These are phyloP conservation scores for Conchocele bisecta DNA, from an alignment of 2,888 invertebrate genomes.

Conservation along the genomic window DNA sequence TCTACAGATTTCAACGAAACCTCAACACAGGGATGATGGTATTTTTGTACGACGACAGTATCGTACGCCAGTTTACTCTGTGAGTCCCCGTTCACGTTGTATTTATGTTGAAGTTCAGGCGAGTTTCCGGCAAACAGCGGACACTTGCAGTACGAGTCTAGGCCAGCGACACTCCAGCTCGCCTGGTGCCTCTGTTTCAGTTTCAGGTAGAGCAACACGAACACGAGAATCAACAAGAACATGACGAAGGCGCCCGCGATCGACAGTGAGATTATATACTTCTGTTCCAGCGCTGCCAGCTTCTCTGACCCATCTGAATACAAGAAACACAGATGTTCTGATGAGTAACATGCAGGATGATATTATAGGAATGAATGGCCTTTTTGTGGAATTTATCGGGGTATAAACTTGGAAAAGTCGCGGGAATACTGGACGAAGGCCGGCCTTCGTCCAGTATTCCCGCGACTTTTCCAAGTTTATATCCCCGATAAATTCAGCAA, in stretches of 20 bases:
- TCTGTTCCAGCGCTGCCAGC: constrained; percentile 50
- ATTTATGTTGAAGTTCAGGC: constrained; percentile 50
- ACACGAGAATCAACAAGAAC: constrained; percentile 58
- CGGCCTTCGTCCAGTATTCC: no score
- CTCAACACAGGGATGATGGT: constrained; percentile 38
- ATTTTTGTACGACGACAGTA: constrained; percentile 45
- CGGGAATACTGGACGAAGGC: no score
- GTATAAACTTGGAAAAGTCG: no score
- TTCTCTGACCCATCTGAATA: constrained; percentile 8
- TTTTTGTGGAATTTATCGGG: no score
- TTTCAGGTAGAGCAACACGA: constrained; percentile 59
- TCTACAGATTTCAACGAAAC: constrained; percentile 41
- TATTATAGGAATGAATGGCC: no score
- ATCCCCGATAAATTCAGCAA: no score
- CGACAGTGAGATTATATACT: constrained; percentile 63
- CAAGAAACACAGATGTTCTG: neutral
- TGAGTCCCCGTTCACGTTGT: constrained; percentile 45
- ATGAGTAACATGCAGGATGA: no score
- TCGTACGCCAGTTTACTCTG: constrained; percentile 49
- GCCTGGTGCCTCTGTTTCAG: constrained; percentile 56
- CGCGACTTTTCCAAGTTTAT: no score
- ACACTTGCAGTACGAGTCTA: constrained; percentile 56
- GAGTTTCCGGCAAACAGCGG: constrained; percentile 51
- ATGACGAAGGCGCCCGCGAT: constrained; percentile 59
- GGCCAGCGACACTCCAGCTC: constrained; percentile 55